phyloP scores from a whole-genome alignment of 2,888 invertebrate species.

The Brachycybe producta region DNA sequence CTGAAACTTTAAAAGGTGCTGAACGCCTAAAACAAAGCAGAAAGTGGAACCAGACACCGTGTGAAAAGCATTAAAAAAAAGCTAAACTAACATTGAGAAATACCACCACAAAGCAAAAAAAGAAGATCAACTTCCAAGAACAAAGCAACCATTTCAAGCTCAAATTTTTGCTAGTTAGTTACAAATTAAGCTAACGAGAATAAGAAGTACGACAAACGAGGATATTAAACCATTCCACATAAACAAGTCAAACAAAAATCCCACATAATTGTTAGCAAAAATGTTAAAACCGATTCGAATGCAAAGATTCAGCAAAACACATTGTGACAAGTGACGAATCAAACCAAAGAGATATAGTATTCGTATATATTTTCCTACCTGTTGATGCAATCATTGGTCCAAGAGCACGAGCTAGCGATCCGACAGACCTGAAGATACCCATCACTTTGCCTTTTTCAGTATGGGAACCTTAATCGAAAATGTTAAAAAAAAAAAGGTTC shows the following conservation, averaged over 20 bases:
- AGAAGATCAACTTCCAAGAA: too few relatives aligned
- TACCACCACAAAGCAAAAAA: too few relatives aligned
- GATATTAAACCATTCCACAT: too few relatives aligned
- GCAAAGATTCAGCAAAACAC: slow-evolving; percentile 8
- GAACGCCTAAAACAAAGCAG: slow-evolving; percentile 1
- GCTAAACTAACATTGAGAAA: too few relatives aligned
- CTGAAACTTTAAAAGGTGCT: neutral
- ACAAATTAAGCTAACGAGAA: too few relatives aligned
- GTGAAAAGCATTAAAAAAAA: too few relatives aligned
- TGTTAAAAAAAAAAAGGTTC: neutral
- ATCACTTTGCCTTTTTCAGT: slow-evolving; percentile 83
- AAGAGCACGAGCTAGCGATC: slow-evolving; percentile 79
- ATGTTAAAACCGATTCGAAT: slow-evolving; percentile 4
- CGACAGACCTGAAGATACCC: slow-evolving; percentile 86
- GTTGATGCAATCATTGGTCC: slow-evolving; percentile 81
- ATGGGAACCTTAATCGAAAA: slow-evolving; percentile 25
- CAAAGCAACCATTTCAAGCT: too few relatives aligned
- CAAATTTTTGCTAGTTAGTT: too few relatives aligned
- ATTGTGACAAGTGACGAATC: slow-evolving; percentile 4
- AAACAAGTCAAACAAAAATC: slow-evolving; percentile 9
- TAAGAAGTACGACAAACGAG: too few relatives aligned
- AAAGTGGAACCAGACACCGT: too few relatives aligned
- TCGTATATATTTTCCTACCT: slow-evolving; percentile 40
- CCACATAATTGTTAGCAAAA: slow-evolving; percentile 11
- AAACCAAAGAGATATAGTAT: slow-evolving; percentile 8